These are phyloP conservation scores for Gopherus flavomarginatus DNA, from an alignment of 2,113 vertebrate species.

Conservation along the genomic window DNA sequence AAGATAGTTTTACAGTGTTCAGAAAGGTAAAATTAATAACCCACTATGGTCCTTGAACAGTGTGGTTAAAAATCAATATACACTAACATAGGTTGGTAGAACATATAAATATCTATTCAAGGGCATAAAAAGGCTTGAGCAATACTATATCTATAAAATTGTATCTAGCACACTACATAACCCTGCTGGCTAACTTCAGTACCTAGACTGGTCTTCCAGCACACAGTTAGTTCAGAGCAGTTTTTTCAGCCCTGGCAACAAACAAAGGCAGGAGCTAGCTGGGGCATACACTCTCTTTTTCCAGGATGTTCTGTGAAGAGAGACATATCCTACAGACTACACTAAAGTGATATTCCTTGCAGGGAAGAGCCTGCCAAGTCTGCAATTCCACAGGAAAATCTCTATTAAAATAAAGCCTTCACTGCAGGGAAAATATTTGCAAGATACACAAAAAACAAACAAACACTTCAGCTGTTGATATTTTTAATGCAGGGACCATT, in stretches of 20 bases:
- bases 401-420: background rate
- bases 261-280: slow-evolving; percentile 61
- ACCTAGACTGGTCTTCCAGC: slow-evolving; percentile 68
- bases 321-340: background rate
- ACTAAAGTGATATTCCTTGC: background rate
- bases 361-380: background rate
- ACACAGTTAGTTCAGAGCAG: slow-evolving; percentile 58
- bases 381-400: background rate
- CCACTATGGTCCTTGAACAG: slow-evolving; percentile 8
- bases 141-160: slow-evolving; percentile 30
- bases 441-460: background rate
- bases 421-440: background rate
- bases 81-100: slow-evolving; percentile 27
- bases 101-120: slow-evolving; percentile 29
- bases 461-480: background rate
- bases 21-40: slow-evolving; percentile 14
- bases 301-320: slow-evolving; percentile 2
- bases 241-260: slow-evolving; percentile 69
- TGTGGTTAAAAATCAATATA: slow-evolving; percentile 46
- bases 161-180: slow-evolving; percentile 53
- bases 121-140: slow-evolving; percentile 16
- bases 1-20: slow-evolving; percentile 17
- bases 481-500: background rate
- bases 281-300: slow-evolving; percentile 4
- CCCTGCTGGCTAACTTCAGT: slow-evolving; percentile 48